Percentiles rank a stretch among this genome's conserved stretches.
phyloP scores from a whole-genome alignment of 2,888 invertebrate genomes.

The Hirtodrosophila cameraria region DNA sequence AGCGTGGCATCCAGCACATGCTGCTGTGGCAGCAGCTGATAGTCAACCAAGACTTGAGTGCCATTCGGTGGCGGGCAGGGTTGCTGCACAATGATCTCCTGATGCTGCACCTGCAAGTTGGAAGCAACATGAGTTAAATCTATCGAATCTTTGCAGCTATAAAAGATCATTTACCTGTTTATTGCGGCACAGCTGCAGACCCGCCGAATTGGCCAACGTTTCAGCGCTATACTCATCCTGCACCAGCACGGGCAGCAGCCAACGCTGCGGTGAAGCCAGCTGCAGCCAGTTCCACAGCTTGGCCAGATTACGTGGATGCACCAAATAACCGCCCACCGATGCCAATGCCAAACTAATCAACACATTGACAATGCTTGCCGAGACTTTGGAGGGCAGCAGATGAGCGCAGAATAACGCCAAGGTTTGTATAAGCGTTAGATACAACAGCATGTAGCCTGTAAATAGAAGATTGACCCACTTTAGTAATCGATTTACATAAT shows the following conservation, averaged over 20 bases:
- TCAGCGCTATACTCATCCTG: constrained; percentile 88
- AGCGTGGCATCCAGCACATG: constrained; percentile 85
- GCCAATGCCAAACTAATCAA: constrained; percentile 87
- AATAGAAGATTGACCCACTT: background rate
- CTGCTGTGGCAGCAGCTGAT: constrained; percentile 85
- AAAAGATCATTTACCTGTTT: constrained; percentile 87
- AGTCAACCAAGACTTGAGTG: constrained; percentile 87
- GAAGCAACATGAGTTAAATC: background rate
- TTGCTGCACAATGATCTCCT: constrained; percentile 93
- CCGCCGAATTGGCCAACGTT: constrained; percentile 86
- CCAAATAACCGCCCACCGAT: constrained; percentile 88
- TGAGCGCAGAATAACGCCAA: constrained; percentile 88
- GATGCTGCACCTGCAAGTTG: constrained; percentile 88
- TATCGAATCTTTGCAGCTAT: too few species aligned
- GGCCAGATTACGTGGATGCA: constrained; percentile 89
- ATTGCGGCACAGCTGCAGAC: constrained; percentile 87
- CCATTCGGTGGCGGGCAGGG: constrained; percentile 93
- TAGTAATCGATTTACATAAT: background rate
- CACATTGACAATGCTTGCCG: constrained; percentile 87
- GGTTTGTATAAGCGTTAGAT: constrained; percentile 89
- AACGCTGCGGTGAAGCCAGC: constrained; percentile 89
- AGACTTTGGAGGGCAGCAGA: constrained; percentile 88
- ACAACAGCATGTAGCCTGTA: constrained; percentile 89
- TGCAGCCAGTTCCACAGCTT: constrained; percentile 88
- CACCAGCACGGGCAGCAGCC: constrained; percentile 89